These are phyloP conservation scores for Stictocephala bisonia DNA, from an alignment of 2,888 invertebrate species.

Conservation along the genomic window DNA sequence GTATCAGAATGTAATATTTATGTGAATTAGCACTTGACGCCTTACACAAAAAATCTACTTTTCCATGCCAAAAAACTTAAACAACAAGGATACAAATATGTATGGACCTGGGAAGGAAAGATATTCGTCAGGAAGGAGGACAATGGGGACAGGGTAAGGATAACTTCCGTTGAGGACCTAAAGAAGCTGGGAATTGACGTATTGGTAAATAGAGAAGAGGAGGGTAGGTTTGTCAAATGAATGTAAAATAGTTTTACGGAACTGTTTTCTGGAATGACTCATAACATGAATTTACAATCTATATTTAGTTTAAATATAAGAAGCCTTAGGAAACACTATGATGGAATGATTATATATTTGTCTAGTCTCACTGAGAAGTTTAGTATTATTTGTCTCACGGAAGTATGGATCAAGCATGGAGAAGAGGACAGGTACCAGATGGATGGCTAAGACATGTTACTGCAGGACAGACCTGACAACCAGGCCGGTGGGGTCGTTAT, in stretches of 20 bases:
- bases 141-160: background rate
- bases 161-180: background rate
- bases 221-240: background rate
- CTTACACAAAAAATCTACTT: background rate
- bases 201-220: background rate
- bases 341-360: background rate
- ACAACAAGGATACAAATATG: background rate
- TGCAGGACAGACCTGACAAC: background rate
- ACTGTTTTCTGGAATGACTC: too few relatives aligned
- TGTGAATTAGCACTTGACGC: background rate
- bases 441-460: background rate
- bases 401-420: background rate
- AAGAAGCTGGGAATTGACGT: background rate
- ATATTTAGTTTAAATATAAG: background rate
- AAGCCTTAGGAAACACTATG: background rate
- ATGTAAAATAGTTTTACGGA: too few relatives aligned
- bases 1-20: background rate
- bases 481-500: background rate
- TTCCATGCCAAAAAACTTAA: conserved; percentile 8
- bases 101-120: background rate
- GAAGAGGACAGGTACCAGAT: background rate
- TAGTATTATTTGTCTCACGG: background rate
- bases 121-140: background rate
- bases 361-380: background rate
- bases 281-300: too few relatives aligned